These are phyloP conservation scores for Varecia variegata DNA, from an alignment of 2,797 vertebrate genomes.

Conservation along the genomic window DNA sequence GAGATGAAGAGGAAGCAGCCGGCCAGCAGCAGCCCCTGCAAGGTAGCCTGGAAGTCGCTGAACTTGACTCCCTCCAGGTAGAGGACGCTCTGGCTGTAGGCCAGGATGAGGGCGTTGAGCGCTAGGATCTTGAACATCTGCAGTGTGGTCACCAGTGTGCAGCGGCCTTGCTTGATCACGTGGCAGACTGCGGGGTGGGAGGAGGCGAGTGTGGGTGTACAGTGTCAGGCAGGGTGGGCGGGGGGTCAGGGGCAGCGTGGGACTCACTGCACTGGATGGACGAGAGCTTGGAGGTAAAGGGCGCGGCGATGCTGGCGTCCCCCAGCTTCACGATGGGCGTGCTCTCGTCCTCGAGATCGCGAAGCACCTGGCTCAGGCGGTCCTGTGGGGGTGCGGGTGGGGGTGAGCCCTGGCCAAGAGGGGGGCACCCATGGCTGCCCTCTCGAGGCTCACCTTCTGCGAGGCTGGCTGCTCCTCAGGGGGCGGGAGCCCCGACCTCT, in stretches of 20 bases:
- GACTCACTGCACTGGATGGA: constrained; percentile 99
- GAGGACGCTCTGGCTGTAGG: constrained; percentile 98
- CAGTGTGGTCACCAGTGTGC: constrained; percentile 96
- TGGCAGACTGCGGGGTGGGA: constrained; percentile 91
- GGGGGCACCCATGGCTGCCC: accelerated
- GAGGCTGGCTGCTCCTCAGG: constrained; percentile 93
- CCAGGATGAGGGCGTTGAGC: constrained; percentile 95
- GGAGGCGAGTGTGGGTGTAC: background rate
- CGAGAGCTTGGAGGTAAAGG: constrained; percentile 98
- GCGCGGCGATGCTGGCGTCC: constrained; percentile 97
- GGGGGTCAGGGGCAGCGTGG: accelerated
- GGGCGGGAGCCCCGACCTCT: constrained; percentile 86
- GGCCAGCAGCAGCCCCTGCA: constrained; percentile 95
- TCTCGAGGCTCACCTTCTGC: constrained; percentile 87
- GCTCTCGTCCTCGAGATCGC: constrained; percentile 96
- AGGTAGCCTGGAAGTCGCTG: constrained; percentile 97
- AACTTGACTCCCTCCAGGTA: constrained; percentile 99
- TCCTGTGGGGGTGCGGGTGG: constrained; percentile 84
- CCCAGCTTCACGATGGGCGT: constrained; percentile 96
- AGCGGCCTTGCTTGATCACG: constrained; percentile 98
- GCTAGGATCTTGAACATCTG: constrained; percentile 99
- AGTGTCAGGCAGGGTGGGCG: accelerated
- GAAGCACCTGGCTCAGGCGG: constrained; percentile 94
- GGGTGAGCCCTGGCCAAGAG: background rate
- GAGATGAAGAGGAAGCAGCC: constrained; percentile 99